Percentiles rank a stretch among this genome's conserved stretches.
phyloP scores from a whole-genome alignment of 2,888 invertebrate species.

The Ecliptopera silaceata region DNA sequence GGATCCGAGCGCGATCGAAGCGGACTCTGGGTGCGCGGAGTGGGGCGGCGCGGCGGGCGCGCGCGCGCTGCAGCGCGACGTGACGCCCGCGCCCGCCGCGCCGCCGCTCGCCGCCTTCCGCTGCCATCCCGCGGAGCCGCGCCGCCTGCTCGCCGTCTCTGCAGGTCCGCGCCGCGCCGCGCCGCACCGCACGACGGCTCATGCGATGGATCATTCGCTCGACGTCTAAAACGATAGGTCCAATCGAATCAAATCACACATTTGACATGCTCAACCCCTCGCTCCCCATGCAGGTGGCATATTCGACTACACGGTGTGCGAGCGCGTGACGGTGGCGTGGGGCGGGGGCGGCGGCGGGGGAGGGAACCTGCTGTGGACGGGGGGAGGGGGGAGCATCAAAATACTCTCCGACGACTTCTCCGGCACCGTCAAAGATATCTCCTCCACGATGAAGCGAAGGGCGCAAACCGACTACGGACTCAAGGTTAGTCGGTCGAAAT shows the following conservation, averaged over 20 bases:
- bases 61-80: constrained; percentile 59
- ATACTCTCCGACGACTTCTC: constrained; percentile 72
- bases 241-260: too few relatives aligned
- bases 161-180: too few relatives aligned
- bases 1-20: constrained; percentile 53
- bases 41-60: constrained; percentile 55
- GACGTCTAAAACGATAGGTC: too few relatives aligned
- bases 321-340: constrained; percentile 92
- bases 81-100: constrained; percentile 66
- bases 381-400: constrained; percentile 76
- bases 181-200: too few relatives aligned
- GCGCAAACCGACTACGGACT: constrained; percentile 90
- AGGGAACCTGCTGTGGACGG: constrained; percentile 88
- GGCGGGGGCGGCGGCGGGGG: constrained; percentile 87
- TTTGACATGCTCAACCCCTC: too few relatives aligned
- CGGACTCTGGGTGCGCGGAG: constrained; percentile 49
- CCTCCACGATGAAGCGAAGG: constrained; percentile 87
- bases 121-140: constrained; percentile 94
- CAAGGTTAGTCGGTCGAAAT: constrained; percentile 76
- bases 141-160: constrained; percentile 86
- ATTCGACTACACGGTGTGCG: constrained; percentile 89
- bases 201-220: too few relatives aligned
- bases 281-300: constrained; percentile 76
- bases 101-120: constrained; percentile 88
- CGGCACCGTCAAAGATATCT: constrained; percentile 85